These are phyloP conservation scores for Bufo bufo DNA, from an alignment of 2,113 vertebrate genomes.

Conservation along the genomic window DNA sequence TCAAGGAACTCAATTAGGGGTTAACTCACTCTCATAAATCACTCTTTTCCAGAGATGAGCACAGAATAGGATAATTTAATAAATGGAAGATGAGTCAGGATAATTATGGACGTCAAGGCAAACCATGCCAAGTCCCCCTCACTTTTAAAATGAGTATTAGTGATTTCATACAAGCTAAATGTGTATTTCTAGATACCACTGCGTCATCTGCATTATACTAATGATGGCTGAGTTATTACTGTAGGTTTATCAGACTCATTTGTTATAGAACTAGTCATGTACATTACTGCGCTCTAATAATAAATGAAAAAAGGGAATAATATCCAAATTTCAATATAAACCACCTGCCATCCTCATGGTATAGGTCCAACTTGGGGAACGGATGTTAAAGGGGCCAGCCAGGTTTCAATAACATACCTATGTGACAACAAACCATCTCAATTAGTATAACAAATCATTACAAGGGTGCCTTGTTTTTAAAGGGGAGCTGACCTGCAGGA, in stretches of 20 bases:
- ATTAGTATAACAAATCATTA: neutral
- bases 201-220: constrained; percentile 22
- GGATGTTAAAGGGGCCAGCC: neutral
- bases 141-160: constrained; percentile 7
- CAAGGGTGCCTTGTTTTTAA: no score
- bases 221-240: constrained; percentile 15
- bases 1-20: constrained; percentile 9
- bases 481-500: neutral
- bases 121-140: neutral
- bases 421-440: neutral
- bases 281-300: neutral
- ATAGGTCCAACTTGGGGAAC: neutral
- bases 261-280: constrained; percentile 5
- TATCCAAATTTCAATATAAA: neutral
- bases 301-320: neutral
- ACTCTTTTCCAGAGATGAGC: neutral
- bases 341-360: neutral
- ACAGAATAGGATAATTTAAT: constrained; percentile 25
- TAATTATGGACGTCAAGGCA: constrained; percentile 30
- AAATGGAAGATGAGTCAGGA: constrained; percentile 33
- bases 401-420: neutral
- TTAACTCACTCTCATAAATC: constrained; percentile 19
- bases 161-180: constrained; percentile 21
- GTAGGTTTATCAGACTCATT: neutral
- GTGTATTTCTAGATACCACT: neutral